A percentile compares a stretch with the other conserved stretches of the same genome.
phyloP scores from a whole-genome alignment of 2,797 vertebrate species.

The Manis pentadactyla region DNA sequence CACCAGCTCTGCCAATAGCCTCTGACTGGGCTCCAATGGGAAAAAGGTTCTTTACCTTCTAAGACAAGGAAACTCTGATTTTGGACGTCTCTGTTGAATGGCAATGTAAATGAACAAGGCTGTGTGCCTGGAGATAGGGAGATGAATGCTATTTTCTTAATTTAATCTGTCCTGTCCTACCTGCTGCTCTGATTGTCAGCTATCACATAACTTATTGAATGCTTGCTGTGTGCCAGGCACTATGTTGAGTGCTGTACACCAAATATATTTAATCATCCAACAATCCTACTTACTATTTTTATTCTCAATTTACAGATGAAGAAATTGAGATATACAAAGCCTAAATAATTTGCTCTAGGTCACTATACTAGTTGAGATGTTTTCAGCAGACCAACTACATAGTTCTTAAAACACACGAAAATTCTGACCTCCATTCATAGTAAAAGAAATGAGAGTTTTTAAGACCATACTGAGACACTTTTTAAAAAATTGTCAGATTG shows the following conservation, averaged over 20 bases:
- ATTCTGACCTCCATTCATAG: conserved; percentile 47
- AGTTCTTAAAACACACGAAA: conserved; percentile 18
- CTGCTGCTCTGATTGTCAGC: conserved; percentile 44
- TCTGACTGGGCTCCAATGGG: background rate
- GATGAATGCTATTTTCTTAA: conserved; percentile 35
- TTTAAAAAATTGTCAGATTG: background rate
- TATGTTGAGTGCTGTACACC: background rate
- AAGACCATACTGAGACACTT: background rate
- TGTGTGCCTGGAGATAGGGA: background rate
- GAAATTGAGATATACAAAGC: conserved; percentile 32
- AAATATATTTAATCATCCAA: conserved; percentile 20
- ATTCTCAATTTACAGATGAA: conserved; percentile 44
- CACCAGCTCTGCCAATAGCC: background rate
- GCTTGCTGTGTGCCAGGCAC: background rate
- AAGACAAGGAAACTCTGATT: conserved; percentile 49
- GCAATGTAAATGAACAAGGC: background rate
- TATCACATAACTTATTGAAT: conserved; percentile 49
- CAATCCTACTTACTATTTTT: conserved; percentile 16
- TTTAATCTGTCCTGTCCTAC: conserved; percentile 42
- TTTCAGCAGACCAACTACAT: conserved; percentile 43
- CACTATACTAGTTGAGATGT: background rate
- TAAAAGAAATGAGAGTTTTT: conserved; percentile 28
- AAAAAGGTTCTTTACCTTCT: background rate
- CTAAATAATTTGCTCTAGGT: conserved; percentile 41
- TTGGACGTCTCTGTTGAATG: background rate